Base-by-base conservation (phyloP, 2,113 vertebrate genomes). In the Halcyon malimbica region DNA sequence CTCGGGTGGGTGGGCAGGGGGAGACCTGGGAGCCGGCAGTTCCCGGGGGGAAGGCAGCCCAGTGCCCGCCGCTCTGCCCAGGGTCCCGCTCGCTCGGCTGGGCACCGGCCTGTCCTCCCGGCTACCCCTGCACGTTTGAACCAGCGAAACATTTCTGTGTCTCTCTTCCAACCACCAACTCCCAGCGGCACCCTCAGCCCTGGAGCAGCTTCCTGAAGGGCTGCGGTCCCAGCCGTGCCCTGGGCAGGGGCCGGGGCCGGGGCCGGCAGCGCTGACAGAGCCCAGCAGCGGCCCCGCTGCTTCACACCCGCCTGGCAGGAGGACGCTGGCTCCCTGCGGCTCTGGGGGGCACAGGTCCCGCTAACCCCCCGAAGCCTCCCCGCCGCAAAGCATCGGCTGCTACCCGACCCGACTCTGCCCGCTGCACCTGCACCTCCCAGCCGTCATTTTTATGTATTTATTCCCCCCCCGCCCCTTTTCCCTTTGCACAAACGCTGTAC, bases 201-300 rank as follows among this genome's bases (percentile, higher is more conserved):
- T 11, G 11, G 24, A 4, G 2, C 6, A 17, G 70, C 44, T 57
- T 13, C 51, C 23, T 1, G 9, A 53, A 0, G 0, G 7, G n/a
- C 0, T 3, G 19, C 67, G 35, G 33, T 9, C 37, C 56, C 9
- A 19, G 23, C 7, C 31, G 17, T 13, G 2, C 18, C 59, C 9
- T 20, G 25, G 17, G 4, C 82, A 16, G 54, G 77, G 11, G 35
- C 35, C 35, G 35, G 35, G 35, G 7, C 35, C 35, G 26, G 1
- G 42, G 29, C 48, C 57, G 48, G 1, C 3, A 13, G 25, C 25
- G 17, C 50, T 9, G 28, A 56, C 1, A 68, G n/a, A 6, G n/a
- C 51, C 3, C 53, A 6, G 35, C 7, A 33, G 26, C 69, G 3
- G 44, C 53, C 19, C 2, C 21, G 26, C 67, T 20, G 53, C 4